Conservation (phyloP, 2,888 invertebrate species). For the Machimus atricapillus region DNA sequence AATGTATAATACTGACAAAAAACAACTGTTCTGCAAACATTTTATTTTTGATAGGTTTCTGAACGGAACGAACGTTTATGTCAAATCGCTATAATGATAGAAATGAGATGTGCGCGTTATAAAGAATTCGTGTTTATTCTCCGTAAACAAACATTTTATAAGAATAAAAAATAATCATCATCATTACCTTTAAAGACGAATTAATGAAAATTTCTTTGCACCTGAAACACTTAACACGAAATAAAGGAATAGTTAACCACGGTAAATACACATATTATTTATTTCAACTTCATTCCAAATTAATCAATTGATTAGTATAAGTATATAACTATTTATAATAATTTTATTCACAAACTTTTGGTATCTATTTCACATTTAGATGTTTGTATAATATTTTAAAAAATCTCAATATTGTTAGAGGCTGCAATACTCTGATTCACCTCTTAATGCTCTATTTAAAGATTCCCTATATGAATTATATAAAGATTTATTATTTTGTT, state of each 20-base stretch:
- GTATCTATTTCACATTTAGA: conserved; percentile 47
- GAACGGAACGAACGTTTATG: background rate
- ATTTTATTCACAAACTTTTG: conserved; percentile 47
- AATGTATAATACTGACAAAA: background rate
- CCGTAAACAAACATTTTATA: background rate
- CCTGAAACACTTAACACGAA: background rate
- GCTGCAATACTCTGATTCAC: background rate
- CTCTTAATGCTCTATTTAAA: conserved; percentile 38
- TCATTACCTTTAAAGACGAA: background rate
- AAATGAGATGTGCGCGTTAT: background rate
- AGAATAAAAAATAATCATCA: background rate
- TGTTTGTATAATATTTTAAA: conserved; percentile 40
- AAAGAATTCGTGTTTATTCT: background rate
- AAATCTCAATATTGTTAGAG: conserved; percentile 17
- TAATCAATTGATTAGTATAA: conserved; percentile 44
- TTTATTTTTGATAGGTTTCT: background rate
- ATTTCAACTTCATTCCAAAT: conserved; percentile 46
- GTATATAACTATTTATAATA: conserved; percentile 44
- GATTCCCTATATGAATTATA: conserved; percentile 44
- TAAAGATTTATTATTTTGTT: conserved; percentile 41
- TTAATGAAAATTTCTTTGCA: background rate
- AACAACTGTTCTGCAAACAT: background rate
- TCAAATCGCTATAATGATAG: background rate
- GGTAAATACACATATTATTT: conserved; percentile 48
- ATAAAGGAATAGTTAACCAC: conserved; percentile 42